Evolutionary conservation across 2,888 invertebrate species (phyloP).

Genomic region (Sarcophaga caerulescens): DNA sequence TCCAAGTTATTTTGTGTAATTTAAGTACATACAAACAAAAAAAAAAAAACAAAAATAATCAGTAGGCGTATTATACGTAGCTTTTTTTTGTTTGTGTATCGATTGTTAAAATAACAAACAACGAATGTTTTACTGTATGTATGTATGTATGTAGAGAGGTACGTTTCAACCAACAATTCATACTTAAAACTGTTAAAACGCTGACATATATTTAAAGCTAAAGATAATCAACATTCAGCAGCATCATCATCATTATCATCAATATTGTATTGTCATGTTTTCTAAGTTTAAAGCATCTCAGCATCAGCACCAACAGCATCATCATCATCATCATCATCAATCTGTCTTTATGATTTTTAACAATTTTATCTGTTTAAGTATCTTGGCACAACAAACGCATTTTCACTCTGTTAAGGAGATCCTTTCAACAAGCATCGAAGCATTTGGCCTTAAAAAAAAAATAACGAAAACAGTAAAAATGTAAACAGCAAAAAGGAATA

Average conservation of each 20-base stretch:
- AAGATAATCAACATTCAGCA: slow-evolving; percentile 58
- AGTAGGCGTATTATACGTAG: slow-evolving; percentile 55
- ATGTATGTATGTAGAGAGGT: slow-evolving; percentile 44
- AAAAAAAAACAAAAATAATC: slow-evolving; percentile 25
- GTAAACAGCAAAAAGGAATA: not conserved
- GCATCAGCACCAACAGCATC: slow-evolving; percentile 11
- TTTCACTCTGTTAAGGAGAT: slow-evolving; percentile 49
- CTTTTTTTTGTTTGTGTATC: slow-evolving; percentile 39
- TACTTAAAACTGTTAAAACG: slow-evolving; percentile 37
- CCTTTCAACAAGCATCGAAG: slow-evolving; percentile 24
- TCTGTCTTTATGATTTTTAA: slow-evolving; percentile 50
- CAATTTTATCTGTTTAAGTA: slow-evolving; percentile 48
- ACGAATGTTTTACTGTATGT: slow-evolving; percentile 15
- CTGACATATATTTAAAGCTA: slow-evolving; percentile 63
- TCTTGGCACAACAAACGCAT: slow-evolving; percentile 50
- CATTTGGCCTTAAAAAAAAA: not conserved
- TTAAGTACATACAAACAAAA: slow-evolving; percentile 50
- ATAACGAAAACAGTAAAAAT: not conserved
- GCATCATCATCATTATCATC: slow-evolving; percentile 33
- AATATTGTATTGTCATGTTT: too few species aligned
- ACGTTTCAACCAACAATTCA: slow-evolving; percentile 25
- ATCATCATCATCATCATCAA: slow-evolving; percentile 18
- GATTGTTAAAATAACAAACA: slow-evolving; percentile 58
- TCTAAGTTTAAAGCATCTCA: not conserved
- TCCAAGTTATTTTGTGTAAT: slow-evolving; percentile 63